Conservation (phyloP, 1,140 invertebrate species). For the Aphelenchoides fujianensis region DNA sequence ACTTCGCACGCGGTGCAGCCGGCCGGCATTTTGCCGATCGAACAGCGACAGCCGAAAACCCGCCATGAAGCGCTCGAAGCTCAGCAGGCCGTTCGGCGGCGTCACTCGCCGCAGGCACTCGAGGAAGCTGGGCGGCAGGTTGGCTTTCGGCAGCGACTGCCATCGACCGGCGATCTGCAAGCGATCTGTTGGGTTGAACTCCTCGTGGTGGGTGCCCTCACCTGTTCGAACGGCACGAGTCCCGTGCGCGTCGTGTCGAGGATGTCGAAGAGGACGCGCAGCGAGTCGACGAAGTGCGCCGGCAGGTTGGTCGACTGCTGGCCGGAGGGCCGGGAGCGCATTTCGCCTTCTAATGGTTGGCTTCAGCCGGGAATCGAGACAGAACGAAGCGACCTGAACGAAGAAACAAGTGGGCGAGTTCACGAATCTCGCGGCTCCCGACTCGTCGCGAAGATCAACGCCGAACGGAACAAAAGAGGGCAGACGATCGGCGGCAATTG, state of each 20-base stretch:
- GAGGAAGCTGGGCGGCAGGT: conserved; percentile 57
- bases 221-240: conserved; percentile 28
- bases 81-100: conserved; percentile 63
- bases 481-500: no score
- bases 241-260: conserved; percentile 30
- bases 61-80: conserved; percentile 63
- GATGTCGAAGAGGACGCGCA: conserved; percentile 35
- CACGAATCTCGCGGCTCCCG: no score
- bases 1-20: conserved; percentile 34
- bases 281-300: conserved; percentile 32
- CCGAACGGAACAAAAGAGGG: no score
- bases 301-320: conserved; percentile 18
- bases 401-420: no score
- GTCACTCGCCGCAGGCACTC: conserved; percentile 63
- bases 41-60: conserved; percentile 63
- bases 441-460: no score
- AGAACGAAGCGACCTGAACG: no score
- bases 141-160: conserved; percentile 36
- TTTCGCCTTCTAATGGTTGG: no score
- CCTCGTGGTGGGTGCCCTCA: not conserved
- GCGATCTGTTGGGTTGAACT: not conserved
- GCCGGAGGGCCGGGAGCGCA: conserved; percentile 4
- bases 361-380: no score
- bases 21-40: conserved; percentile 16
- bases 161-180: conserved; percentile 36